A percentile compares a stretch with the other conserved stretches of the same genome.
Evolutionary conservation across 2,797 vertebrate species (phyloP).

Genomic region (Limnodromus scolopaceus): DNA sequence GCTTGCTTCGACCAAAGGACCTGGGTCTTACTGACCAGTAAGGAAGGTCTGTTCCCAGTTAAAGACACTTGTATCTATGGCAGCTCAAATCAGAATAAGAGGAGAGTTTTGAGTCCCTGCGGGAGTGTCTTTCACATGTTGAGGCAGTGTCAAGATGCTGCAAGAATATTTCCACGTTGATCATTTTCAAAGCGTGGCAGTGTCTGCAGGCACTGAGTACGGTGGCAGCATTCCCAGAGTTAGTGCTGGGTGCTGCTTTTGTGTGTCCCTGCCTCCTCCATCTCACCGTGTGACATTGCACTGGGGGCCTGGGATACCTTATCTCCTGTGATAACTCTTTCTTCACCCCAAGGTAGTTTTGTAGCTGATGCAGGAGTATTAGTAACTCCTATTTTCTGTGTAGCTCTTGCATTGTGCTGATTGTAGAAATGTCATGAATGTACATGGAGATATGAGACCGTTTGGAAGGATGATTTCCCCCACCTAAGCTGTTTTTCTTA

Average conservation of each 20-base stretch:
- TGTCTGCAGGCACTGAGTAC: background rate
- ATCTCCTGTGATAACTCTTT: background rate
- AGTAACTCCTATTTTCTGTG: background rate
- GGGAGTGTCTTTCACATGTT: background rate
- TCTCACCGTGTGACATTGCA: background rate
- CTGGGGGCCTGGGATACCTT: background rate
- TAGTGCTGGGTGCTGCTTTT: background rate
- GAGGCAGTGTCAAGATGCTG: background rate
- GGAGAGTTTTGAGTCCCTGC: background rate
- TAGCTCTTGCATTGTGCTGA: background rate
- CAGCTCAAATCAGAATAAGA: slow-evolving; percentile 22
- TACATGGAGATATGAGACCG: background rate
- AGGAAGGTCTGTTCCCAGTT: slow-evolving; percentile 16
- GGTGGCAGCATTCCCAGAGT: background rate
- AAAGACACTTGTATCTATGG: background rate
- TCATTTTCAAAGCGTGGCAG: slow-evolving; percentile 11
- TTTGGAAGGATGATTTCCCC: background rate
- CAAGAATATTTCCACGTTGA: slow-evolving; percentile 4
- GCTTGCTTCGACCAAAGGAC: background rate
- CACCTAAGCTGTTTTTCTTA: background rate
- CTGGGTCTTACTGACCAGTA: background rate
- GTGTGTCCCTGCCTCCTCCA: background rate
- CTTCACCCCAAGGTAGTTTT: background rate
- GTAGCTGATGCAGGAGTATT: background rate
- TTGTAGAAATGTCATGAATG: background rate